Evolutionary conservation across 2,113 vertebrate species (phyloP).

Genomic region (Anarrhichthys ocellatus): DNA sequence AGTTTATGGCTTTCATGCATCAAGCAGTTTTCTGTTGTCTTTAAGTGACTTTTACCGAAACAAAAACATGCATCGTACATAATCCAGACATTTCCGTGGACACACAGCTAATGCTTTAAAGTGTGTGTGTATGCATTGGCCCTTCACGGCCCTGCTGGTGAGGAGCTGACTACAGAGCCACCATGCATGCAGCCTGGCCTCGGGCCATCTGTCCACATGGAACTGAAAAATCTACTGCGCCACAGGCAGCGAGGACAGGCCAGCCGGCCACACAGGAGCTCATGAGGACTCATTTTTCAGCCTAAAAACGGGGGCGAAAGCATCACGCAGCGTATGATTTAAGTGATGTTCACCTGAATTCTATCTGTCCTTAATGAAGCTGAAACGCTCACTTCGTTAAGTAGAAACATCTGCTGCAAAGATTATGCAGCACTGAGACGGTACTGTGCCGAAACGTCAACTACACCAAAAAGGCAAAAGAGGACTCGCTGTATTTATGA

Average conservation of each 20-base stretch:
- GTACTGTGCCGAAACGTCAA: constrained; percentile 48
- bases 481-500: constrained; percentile 16
- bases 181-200: constrained; percentile 72
- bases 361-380: constrained; percentile 40
- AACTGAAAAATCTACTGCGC: constrained; percentile 74
- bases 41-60: constrained; percentile 12
- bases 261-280: constrained; percentile 53
- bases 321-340: constrained; percentile 32
- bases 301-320: constrained; percentile 33
- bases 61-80: not conserved
- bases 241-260: constrained; percentile 64
- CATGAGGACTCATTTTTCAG: constrained; percentile 34
- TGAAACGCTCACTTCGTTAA: constrained; percentile 41
- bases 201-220: constrained; percentile 72
- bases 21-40: not conserved
- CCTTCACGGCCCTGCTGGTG: constrained; percentile 37
- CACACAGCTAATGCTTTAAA: constrained; percentile 19
- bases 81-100: not conserved
- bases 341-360: constrained; percentile 39
- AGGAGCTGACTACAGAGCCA: constrained; percentile 53
- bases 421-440: constrained; percentile 43
- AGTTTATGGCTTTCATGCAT: not conserved
- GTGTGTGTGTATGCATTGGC: constrained; percentile 40
- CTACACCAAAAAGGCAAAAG: constrained; percentile 14
- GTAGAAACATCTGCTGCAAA: constrained; percentile 51